Base-by-base conservation (phyloP, 2,888 invertebrate species). In the Dioctria rufipes region DNA sequence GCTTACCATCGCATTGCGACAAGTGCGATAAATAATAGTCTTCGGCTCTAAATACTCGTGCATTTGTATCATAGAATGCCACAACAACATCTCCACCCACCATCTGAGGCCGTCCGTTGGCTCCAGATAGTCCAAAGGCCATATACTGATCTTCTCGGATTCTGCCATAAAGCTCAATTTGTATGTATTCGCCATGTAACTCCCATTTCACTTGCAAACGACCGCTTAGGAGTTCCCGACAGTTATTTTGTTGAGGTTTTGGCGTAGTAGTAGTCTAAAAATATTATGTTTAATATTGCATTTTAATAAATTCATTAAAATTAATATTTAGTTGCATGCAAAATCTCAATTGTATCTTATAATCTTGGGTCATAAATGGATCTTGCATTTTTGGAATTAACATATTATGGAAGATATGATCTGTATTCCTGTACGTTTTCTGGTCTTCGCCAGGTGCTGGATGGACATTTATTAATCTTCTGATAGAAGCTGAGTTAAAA, bases 121-220 rank as follows among this genome's bases (percentile, higher is more conserved):
- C 92, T 0, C 96, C 96, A 2, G 96, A 96, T 58, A 96, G 89
- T 0, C 97, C 96, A 84, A 97, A 96, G 0, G 96, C 94, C 90
- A 97, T 94, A 88, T 96, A 97, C 87, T 97, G 95, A 86, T 96
- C 95, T 85, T 94, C 95, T 42, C 92, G 90, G 49, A 96, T 94
- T 49, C 93, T 91, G 0, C 95, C 96, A 3, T 95, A 93, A 63
- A 97, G 87, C 49, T 94, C 94, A 78, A 97, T 93, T 86, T 94
- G 93, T 3, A 97, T 91, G 81, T 93, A 92, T 75, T 94, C 93
- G 83, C 92, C 94, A 88, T 94, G 92, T 77, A 95, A 89, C 86
- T 95, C 94, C 97, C 97, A 97, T 84, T 95, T 93, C 13, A 97
- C 94, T 90, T 97, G 96, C 81, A 97, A 90, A 83, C 94, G 92